These are phyloP conservation scores for Spizaetus ornatus DNA, from an alignment of 2,113 vertebrate genomes.

Conservation along the genomic window DNA sequence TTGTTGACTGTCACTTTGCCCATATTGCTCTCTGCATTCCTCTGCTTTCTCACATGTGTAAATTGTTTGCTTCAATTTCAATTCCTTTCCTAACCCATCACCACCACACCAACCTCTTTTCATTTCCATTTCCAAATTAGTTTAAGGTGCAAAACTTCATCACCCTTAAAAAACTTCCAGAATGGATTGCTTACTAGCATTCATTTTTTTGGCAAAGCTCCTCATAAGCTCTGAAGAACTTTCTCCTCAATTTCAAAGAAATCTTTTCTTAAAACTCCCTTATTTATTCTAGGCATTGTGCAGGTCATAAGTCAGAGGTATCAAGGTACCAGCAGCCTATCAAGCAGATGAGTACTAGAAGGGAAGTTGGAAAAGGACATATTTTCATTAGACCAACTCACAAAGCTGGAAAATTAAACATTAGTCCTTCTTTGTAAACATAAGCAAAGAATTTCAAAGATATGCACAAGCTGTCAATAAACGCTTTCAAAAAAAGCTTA, in stretches of 20 bases:
- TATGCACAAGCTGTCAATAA: neutral
- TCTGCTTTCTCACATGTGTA: neutral
- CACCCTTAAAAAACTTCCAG: neutral
- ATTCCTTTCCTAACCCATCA: neutral
- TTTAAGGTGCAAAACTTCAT: neutral
- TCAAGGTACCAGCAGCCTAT: neutral
- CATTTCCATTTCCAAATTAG: neutral
- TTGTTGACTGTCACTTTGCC: neutral
- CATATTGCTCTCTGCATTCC: neutral
- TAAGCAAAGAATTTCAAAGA: neutral
- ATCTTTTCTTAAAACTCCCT: neutral
- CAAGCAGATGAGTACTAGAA: neutral
- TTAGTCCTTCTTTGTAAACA: neutral
- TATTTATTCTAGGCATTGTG: neutral
- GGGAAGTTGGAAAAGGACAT: neutral
- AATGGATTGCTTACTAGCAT: neutral
- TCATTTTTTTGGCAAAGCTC: neutral
- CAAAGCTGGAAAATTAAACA: neutral
- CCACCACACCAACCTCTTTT: neutral
- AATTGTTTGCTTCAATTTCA: neutral
- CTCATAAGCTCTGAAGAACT: neutral
- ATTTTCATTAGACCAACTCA: neutral
- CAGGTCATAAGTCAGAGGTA: neutral
- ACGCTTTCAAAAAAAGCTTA: neutral
- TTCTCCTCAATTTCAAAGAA: neutral